Percentiles rank a stretch among this genome's conserved stretches.
Conservation (phyloP, 1,140 invertebrate species). For the Brachionus sp. region DNA sequence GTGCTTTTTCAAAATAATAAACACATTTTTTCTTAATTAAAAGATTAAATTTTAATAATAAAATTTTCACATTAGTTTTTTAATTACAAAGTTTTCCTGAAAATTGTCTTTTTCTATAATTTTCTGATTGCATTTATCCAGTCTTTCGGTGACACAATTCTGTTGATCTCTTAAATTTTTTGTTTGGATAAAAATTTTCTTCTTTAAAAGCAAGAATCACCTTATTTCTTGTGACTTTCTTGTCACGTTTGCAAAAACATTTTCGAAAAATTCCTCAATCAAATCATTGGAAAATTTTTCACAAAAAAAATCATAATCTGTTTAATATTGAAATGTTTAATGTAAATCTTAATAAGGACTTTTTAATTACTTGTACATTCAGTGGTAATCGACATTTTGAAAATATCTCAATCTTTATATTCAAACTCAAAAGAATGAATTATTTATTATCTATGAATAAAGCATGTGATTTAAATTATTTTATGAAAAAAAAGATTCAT, state of each 20-base stretch:
- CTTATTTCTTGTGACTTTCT: slow-evolving; percentile 2
- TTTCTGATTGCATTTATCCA: not conserved
- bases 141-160: not conserved
- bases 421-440: too few species aligned
- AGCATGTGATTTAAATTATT: too few species aligned
- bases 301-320: not conserved
- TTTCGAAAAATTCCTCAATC: slow-evolving; percentile 1
- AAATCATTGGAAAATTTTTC: slow-evolving; percentile 30
- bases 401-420: too few species aligned
- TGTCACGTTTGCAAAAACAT: not conserved
- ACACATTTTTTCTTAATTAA: slow-evolving; percentile 22
- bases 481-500: too few species aligned
- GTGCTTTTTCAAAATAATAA: slow-evolving; percentile 22
- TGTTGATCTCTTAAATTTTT: not conserved
- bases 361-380: not conserved
- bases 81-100: not conserved
- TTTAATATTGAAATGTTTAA: not conserved
- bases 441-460: too few species aligned
- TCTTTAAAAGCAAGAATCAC: not conserved
- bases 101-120: not conserved
- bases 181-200: not conserved
- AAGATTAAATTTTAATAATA: not conserved
- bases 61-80: not conserved
- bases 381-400: not conserved
- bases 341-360: not conserved